A percentile compares a stretch with the other conserved stretches of the same genome.
These are phyloP conservation scores for Cossypha niveicapilla DNA, from an alignment of 2,797 vertebrate genomes.

Conservation along the genomic window DNA sequence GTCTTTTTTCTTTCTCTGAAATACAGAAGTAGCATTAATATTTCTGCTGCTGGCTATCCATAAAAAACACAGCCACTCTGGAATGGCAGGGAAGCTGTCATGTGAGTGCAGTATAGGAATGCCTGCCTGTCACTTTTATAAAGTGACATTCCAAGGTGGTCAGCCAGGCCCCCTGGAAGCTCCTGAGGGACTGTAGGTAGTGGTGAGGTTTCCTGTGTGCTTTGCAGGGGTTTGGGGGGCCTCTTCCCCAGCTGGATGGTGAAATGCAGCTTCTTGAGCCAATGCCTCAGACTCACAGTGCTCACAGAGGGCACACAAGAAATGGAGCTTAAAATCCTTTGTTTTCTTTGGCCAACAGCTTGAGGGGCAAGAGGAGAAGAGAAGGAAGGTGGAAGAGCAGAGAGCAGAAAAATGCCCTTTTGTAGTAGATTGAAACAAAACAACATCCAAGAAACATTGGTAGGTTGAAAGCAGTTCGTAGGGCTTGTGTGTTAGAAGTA, in stretches of 20 bases:
- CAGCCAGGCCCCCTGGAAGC: background rate
- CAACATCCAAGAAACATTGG: slow-evolving; percentile 21
- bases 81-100: background rate
- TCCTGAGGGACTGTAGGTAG: background rate
- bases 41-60: background rate
- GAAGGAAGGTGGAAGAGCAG: background rate
- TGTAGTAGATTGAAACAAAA: slow-evolving; percentile 39
- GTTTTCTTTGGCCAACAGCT: background rate
- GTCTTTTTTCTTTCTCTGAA: slow-evolving; percentile 6
- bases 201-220: background rate
- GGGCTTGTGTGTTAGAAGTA: slow-evolving; percentile 28
- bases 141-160: background rate
- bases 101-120: background rate
- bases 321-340: background rate
- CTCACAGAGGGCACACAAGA: background rate
- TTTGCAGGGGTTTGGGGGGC: background rate
- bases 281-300: rapidly evolving
- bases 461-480: slow-evolving; percentile 22
- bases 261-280: background rate
- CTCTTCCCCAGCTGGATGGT: background rate
- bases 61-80: background rate
- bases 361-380: background rate
- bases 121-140: background rate
- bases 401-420: background rate
- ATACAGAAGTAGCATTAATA: slow-evolving; percentile 10